Percentiles rank a stretch among this genome's conserved stretches.
Conservation (phyloP, 2,888 invertebrate species). For the Eristalis intricaria region DNA sequence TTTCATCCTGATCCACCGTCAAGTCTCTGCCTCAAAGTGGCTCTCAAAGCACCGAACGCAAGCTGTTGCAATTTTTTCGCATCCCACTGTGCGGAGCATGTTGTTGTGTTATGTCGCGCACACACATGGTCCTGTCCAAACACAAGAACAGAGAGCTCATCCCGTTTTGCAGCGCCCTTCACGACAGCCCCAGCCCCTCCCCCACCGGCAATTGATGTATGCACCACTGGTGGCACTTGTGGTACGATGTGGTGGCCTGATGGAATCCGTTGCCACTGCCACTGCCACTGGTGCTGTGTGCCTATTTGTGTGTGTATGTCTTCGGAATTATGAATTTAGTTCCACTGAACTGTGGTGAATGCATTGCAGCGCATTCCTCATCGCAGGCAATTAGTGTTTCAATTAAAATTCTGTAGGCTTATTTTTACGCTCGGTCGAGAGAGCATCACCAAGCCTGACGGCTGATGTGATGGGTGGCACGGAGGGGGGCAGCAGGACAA, state of each 20-base stretch:
- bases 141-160: background rate
- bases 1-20: no score
- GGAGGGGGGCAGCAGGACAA: background rate
- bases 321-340: slow-evolving; percentile 17
- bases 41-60: no score
- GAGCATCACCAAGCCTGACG: background rate
- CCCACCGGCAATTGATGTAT: background rate
- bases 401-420: slow-evolving; percentile 13
- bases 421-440: background rate
- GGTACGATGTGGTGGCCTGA: background rate
- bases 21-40: no score
- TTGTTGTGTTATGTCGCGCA: background rate
- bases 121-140: background rate
- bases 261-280: background rate
- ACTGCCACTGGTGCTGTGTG: no score
- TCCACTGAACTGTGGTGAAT: slow-evolving; percentile 10
- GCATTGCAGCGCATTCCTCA: slow-evolving; percentile 15
- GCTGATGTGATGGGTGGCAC: background rate
- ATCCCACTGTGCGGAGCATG: background rate
- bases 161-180: background rate
- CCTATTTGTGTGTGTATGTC: background rate
- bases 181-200: background rate
- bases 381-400: slow-evolving; percentile 23
- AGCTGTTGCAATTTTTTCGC: background rate
- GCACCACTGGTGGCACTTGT: background rate